Percentiles rank a stretch among this genome's conserved stretches.
These are phyloP conservation scores for Drosophila neoperkinsi DNA, from an alignment of 2,888 invertebrate genomes.

Conservation along the genomic window DNA sequence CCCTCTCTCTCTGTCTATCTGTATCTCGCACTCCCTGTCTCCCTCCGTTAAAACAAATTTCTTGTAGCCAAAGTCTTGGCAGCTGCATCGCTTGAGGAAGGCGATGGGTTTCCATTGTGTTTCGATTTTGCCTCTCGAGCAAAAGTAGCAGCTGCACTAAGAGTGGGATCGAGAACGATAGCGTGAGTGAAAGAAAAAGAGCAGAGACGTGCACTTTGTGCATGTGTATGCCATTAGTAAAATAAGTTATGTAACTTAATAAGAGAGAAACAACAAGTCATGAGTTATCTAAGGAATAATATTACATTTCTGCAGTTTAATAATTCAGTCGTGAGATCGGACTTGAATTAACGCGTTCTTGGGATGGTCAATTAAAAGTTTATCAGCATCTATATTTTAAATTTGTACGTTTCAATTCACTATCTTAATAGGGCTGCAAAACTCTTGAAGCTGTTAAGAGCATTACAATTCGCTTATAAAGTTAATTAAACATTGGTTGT, in stretches of 20 bases:
- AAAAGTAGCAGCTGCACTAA: neutral
- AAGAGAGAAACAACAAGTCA: neutral
- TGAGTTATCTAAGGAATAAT: constrained; percentile 9
- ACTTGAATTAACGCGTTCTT: neutral
- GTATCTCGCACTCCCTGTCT: neutral
- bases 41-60: constrained; percentile 31
- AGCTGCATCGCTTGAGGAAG: constrained; percentile 6
- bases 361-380: neutral
- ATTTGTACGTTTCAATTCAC: neutral
- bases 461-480: neutral
- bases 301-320: neutral
- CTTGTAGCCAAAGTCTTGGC: constrained; percentile 33
- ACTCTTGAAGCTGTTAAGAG: neutral
- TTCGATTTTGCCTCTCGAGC: constrained; percentile 15
- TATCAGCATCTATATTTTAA: neutral
- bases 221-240: neutral
- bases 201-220: neutral
- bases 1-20: neutral
- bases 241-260: neutral
- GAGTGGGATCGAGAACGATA: neutral
- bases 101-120: constrained; percentile 3
- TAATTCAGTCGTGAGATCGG: neutral
- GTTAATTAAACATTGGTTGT: neutral
- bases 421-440: neutral
- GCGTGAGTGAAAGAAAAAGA: neutral